Evolutionary conservation across 2,888 invertebrate genomes (phyloP), one percentile per base, ranked within the genome.

Genomic region (Tenthredo amoena): DNA sequence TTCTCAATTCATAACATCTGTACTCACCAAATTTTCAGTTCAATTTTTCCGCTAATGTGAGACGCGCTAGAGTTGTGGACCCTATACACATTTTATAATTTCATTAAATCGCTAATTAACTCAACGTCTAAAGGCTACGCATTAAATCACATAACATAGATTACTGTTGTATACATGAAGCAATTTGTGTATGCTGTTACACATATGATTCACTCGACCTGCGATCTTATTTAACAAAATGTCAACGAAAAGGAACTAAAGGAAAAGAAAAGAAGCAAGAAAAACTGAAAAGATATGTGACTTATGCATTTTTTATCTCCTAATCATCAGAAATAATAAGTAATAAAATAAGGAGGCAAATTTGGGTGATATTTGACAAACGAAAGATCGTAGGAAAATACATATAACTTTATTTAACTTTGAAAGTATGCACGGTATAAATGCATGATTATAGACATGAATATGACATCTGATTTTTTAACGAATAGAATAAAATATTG

Each of bases 361-460:
- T 37, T 37, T 68, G 12, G 68, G n/a, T 37, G 34, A 71, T 71
- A 71, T 21, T 34, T 68, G 68, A 81, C 21, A 37, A 62, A 34
- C 10, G 3, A 40, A 21, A 81, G 15, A 62, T 62, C 21, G 62
- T 58, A 81, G 21, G 40, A 62, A 81, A 58, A 62, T 40, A 81
- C 37, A 21, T 77, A 34, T 40, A 81, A 37, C 81, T 81, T 34
- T 62, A 55, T 50, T 55, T 2, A 40, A 62, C 37, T 62, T 62
- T 62, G 40, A 40, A 40, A 26, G 40, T 81, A 9, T 15, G 81
- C 40, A 81, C 12, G 12, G 62, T 81, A 62, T 81, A 81, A 81
- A 62, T 81, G 81, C 81, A 37, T 21, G 81, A 40, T 40, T 37
- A 62, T 37, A 62, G 1, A 81, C n/a, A 81, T 81, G 62, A 58